Evolutionary conservation across 2,888 invertebrate species (phyloP).

Genomic region (Catocala nupta): DNA sequence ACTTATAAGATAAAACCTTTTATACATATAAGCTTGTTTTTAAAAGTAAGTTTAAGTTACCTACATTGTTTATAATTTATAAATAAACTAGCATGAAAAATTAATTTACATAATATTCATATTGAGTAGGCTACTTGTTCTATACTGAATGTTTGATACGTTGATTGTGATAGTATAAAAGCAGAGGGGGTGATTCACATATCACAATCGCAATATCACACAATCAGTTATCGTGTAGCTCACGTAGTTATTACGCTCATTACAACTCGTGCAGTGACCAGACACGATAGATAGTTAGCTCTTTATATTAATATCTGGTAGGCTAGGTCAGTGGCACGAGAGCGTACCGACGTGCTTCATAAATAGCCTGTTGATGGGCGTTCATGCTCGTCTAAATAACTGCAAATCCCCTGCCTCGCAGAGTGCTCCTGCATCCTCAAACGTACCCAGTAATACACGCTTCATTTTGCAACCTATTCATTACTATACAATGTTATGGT

Average conservation of each 20-base stretch:
- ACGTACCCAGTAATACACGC: conserved; percentile 17
- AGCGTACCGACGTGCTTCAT: conserved; percentile 58
- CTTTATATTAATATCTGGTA: conserved; percentile 57
- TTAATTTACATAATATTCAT: too few relatives aligned
- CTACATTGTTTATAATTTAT: too few relatives aligned
- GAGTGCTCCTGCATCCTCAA: conserved; percentile 37
- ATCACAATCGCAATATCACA: conserved; percentile 17
- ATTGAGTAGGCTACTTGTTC: too few relatives aligned
- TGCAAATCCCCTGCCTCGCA: conserved; percentile 58
- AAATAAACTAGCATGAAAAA: too few relatives aligned
- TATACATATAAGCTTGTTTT: not conserved
- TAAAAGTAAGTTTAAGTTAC: conserved; percentile 8
- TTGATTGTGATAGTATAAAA: too few relatives aligned
- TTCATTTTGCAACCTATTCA: conserved; percentile 35
- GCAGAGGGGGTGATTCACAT: conserved; percentile 30
- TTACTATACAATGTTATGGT: conserved; percentile 19
- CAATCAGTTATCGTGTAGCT: conserved; percentile 16
- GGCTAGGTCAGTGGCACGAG: conserved; percentile 76
- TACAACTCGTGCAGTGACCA: conserved; percentile 18
- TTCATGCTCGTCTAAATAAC: conserved; percentile 60
- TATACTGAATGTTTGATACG: too few relatives aligned
- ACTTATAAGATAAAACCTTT: conserved; percentile 1
- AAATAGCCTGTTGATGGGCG: conserved; percentile 63
- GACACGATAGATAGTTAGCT: conserved; percentile 31
- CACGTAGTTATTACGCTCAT: conserved; percentile 22